A percentile compares a stretch with the other conserved stretches of the same genome.
phyloP scores from a whole-genome alignment of 2,113 vertebrate genomes.

The Haplochromis burtoni region DNA sequence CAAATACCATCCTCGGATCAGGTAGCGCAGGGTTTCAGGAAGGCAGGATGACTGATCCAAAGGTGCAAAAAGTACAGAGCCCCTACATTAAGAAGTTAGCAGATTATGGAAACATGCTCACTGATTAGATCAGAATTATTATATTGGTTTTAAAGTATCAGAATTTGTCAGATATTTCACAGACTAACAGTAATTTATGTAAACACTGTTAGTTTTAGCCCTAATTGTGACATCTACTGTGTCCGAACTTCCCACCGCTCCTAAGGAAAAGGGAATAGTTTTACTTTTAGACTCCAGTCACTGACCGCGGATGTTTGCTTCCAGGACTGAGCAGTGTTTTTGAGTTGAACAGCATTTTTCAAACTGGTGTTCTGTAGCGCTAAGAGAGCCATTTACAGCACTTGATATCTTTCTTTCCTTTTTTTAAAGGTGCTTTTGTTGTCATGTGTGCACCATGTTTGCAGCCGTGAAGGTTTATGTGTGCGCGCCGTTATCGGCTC shows the following conservation, averaged over 20 bases:
- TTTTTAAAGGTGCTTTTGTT: not conserved
- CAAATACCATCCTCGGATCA: not conserved
- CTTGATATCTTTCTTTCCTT: not conserved
- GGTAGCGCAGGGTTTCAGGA: not conserved
- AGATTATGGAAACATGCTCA: not conserved
- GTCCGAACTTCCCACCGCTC: accelerated
- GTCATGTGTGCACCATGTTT: not conserved
- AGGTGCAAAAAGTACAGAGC: not conserved
- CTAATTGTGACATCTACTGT: not conserved
- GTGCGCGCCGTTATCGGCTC: slow-evolving; percentile 26
- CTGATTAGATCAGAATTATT: accelerated
- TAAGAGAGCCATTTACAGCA: not conserved
- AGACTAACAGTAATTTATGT: not conserved
- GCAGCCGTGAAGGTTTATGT: not conserved
- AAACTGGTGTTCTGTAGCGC: not conserved
- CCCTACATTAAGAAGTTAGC: not conserved
- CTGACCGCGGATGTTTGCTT: not conserved
- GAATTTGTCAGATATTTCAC: not conserved
- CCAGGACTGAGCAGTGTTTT: not conserved
- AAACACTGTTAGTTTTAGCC: not conserved
- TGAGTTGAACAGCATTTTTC: not conserved
- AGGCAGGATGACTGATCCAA: not conserved
- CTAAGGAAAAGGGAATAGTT: not conserved
- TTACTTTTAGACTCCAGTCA: not conserved
- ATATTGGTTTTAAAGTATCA: not conserved